These are phyloP conservation scores for Calycopis cecrops DNA, from an alignment of 1,140 invertebrate genomes.

Conservation along the genomic window DNA sequence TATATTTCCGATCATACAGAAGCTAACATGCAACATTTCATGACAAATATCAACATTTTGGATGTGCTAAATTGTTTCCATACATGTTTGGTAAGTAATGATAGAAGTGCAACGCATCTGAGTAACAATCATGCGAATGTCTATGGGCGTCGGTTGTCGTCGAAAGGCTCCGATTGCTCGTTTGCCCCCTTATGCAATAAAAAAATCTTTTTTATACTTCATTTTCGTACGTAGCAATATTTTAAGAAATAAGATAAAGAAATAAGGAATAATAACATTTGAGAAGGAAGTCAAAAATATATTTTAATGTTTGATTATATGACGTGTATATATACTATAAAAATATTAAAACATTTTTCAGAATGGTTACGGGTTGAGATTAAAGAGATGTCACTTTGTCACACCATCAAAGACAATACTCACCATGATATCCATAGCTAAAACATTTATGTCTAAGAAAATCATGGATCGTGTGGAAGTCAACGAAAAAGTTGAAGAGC, in stretches of 20 bases:
- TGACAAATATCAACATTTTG: neutral
- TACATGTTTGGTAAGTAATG: neutral
- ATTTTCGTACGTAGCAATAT: neutral
- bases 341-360: too few species aligned
- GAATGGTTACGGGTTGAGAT: neutral
- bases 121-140: too few species aligned
- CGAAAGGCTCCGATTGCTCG: too few species aligned
- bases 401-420: neutral
- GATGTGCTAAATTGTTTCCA: neutral
- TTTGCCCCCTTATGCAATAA: too few species aligned
- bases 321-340: too few species aligned
- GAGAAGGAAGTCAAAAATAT: too few species aligned
- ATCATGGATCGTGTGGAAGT: too few species aligned
- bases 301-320: too few species aligned
- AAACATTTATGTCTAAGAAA: neutral
- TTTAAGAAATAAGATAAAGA: neutral
- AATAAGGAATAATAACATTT: too few species aligned
- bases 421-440: neutral
- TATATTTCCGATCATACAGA: neutral
- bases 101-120: too few species aligned
- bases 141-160: too few species aligned
- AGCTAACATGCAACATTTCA: neutral
- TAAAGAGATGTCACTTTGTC: neutral
- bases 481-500: neutral
- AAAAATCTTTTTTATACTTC: too few species aligned